Evolutionary conservation across 2,888 invertebrate genomes (phyloP).

Genomic region (Epistrophella euchroma): DNA sequence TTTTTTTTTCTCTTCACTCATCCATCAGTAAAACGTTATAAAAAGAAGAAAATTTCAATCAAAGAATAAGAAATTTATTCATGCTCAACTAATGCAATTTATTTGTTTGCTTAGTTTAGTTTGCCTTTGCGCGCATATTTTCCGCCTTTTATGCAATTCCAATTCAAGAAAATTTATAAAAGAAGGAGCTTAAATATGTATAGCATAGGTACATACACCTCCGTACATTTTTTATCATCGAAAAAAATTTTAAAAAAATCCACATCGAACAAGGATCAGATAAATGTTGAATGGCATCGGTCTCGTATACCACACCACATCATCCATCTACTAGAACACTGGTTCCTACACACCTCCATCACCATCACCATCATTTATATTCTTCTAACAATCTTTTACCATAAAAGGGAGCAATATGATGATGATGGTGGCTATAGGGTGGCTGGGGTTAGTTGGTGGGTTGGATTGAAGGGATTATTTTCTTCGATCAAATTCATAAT

Average conservation of each 20-base stretch:
- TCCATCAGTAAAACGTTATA: slow-evolving; percentile 34
- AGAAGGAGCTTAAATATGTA: slow-evolving; percentile 8
- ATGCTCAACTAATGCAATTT: slow-evolving; percentile 75
- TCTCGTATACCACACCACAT: not conserved
- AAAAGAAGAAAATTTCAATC: slow-evolving; percentile 14
- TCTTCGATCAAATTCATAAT: slow-evolving; percentile 60
- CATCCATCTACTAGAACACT: not conserved
- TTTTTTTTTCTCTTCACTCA: slow-evolving; percentile 31
- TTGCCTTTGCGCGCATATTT: slow-evolving; percentile 65
- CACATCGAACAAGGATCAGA: slow-evolving; percentile 66
- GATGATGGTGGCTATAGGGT: not conserved
- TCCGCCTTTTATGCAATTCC: slow-evolving; percentile 73
- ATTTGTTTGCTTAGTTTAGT: slow-evolving; percentile 73
- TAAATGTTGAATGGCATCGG: slow-evolving; percentile 38
- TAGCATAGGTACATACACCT: not conserved
- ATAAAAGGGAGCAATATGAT: slow-evolving; percentile 28
- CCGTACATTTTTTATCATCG: no score
- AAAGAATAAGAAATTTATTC: slow-evolving; percentile 58
- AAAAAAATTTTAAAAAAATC: slow-evolving; percentile 36
- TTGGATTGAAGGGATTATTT: slow-evolving; percentile 32
- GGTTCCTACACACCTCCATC: not conserved
- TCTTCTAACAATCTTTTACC: slow-evolving; percentile 4
- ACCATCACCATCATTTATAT: slow-evolving; percentile 32
- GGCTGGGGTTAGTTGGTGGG: not conserved
- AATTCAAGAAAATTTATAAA: slow-evolving; percentile 35